Evolutionary conservation across 1,140 invertebrate genomes (phyloP), one percentile per base, ranked within the genome.

Genomic region (Ceratina japonica): DNA sequence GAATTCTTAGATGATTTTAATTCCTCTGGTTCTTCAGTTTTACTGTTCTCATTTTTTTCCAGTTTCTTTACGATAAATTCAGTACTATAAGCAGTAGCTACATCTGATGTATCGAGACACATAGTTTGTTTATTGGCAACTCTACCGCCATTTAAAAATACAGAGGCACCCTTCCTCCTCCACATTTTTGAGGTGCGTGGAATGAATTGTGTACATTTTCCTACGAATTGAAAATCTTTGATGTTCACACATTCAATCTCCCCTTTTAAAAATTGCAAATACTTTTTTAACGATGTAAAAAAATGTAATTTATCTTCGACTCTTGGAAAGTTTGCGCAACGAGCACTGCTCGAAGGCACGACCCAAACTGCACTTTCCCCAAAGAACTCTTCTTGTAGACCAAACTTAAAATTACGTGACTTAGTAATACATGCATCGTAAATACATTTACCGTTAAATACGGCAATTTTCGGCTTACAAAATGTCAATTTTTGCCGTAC

Each of bases 391-490:
- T 86, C 70, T 80, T 93, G 92, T 0, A 93, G 73, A 51, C 92
- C 92, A 87, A 92, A 92, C 51, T 87, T 49, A 75, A 92, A 92
- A 69, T 90, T 89, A 15, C 68, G 59, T 0, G 64, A 81, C 68
- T 88, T 87, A 16, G 89, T 79, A 10, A 83, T 86, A 82, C 89
- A 92, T 3, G 91, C 89, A 62, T 92, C 89, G 49, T 91, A 93
- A 16, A 93, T 93, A 51, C 91, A 92, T 79, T 92, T 92, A 0
- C 92, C 92, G 86, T 92, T 92, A 51, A 93, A 93, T 13, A 92
- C 84, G 5, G 89, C 91, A 22, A 93, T 85, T 81, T 89, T 92
- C 13, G 92, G 92, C 58, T 91, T 88, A 18, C 89, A 92, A 0
- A 78, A n/a, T 22, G 76, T 86, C 1, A 93, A 54, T 69, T 93